Base-by-base conservation (phyloP, 1,140 invertebrate species). In the Aradophagus sp. region DNA sequence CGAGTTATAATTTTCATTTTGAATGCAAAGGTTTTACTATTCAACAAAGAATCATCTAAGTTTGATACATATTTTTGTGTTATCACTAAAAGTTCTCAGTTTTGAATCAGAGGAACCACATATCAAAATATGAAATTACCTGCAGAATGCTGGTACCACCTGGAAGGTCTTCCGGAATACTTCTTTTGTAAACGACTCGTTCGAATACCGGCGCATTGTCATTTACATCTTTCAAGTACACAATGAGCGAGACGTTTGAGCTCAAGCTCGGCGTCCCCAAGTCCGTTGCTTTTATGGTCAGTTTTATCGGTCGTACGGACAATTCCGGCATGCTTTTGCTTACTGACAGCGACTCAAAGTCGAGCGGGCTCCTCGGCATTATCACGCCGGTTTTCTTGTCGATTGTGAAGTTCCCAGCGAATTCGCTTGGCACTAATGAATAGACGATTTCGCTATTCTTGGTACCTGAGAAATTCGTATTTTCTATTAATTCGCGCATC, bases 171-270 rank as follows among this genome's bases (percentile, higher is more conserved):
- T 97, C 96, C 0, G 92, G 90, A 26, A 97, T 91, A 2, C 90
- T 89, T 76, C 89, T 88, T 39, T 90, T 89, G 79, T 97, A 97
- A 42, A 91, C 80, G 35, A 85, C 81, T 71, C 90, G 88, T 71
- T 93, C 90, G 81, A 97, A 97, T 62, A 89, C 82, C 0, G 96
- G 96, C 0, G 89, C 85, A 85, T 95, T 90, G 76, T 97, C 95
- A 82, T 97, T 97, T 3, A 92, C 88, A 81, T 97, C 96, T 71
- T 93, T 90, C 1, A 97, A 89, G 82, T 94, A 95, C 50, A 98
- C 89, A 0, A 89, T 89, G 0, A 97, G 89, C 0, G 90, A 88
- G 7, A 91, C 92, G 23, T 93, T 90, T 0, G 91, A 91, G 26
- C 88, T 91, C 5, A 96, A 80, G 56, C 91, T 89, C 0, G 95